Evolutionary conservation across 2,797 vertebrate species (phyloP).

Genomic region (Gallirallus australis): DNA sequence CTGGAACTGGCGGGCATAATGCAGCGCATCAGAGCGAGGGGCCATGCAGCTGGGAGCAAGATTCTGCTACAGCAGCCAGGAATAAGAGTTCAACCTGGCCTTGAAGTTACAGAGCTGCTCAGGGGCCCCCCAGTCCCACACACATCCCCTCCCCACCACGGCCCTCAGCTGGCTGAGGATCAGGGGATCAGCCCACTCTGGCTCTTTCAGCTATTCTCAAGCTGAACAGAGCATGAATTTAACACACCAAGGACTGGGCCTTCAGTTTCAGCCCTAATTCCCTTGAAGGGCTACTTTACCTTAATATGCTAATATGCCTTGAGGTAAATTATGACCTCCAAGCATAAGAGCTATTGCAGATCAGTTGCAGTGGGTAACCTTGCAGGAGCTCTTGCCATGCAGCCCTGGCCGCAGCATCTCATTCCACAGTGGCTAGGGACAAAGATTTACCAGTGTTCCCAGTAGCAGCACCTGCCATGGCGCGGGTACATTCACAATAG

Average conservation of each 20-base stretch:
- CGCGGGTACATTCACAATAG: background rate
- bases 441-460: background rate
- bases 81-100: background rate
- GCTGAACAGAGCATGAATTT: conserved; percentile 14
- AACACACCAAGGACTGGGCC: background rate
- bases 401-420: background rate
- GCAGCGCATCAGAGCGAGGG: background rate
- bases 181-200: background rate
- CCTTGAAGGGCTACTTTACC: background rate
- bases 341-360: background rate
- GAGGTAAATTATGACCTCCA: background rate
- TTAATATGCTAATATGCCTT: background rate
- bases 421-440: background rate
- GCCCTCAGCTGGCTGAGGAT: background rate
- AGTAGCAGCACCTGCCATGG: background rate
- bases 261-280: conserved; percentile 1
- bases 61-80: background rate
- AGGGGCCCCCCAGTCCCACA: background rate
- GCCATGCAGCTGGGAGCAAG: rapidly evolving
- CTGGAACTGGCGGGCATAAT: background rate
- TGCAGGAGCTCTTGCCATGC: rapidly evolving
- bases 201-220: background rate
- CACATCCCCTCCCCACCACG: too few species aligned
- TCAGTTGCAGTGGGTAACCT: rapidly evolving
- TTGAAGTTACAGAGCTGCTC: background rate